These are phyloP conservation scores for Apamea sordens DNA, from an alignment of 2,888 invertebrate genomes.

Conservation along the genomic window DNA sequence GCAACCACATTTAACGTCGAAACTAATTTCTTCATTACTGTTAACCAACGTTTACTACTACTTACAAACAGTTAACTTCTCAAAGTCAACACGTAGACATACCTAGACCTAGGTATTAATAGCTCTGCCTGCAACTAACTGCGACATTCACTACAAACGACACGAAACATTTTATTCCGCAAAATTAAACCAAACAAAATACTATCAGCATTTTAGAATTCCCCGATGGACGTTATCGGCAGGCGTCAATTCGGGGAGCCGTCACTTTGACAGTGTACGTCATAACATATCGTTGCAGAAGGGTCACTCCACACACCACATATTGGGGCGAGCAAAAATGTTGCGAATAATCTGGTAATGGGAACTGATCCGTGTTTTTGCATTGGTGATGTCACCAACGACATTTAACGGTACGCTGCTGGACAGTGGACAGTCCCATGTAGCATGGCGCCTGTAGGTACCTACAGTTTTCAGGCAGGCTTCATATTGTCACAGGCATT, in stretches of 20 bases:
- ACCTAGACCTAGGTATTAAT: conserved; percentile 20
- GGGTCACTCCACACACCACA: conserved; percentile 31
- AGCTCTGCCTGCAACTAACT: conserved; percentile 40
- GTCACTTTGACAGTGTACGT: conserved; percentile 76
- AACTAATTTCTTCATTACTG: conserved; percentile 54
- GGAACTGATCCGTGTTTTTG: neutral
- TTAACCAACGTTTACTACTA: conserved; percentile 10
- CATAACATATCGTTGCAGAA: conserved; percentile 49
- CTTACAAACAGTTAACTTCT: conserved; percentile 47
- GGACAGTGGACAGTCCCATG: neutral
- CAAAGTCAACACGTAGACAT: conserved; percentile 26
- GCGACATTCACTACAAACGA: conserved; percentile 36
- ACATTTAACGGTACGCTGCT: neutral
- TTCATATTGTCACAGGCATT: neutral
- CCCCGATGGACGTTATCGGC: conserved; percentile 77
- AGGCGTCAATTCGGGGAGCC: conserved; percentile 74
- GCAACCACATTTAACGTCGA: conserved; percentile 33
- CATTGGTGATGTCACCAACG: neutral
- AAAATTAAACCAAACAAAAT: conserved; percentile 64
- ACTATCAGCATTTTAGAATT: conserved; percentile 72
- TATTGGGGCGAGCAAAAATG: neutral
- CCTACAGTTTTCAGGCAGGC: neutral
- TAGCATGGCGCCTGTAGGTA: neutral
- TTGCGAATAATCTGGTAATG: neutral
- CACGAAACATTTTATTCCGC: conserved; percentile 54